Base-by-base conservation (phyloP, 2,797 vertebrate species). In the Silurus aristotelis region DNA sequence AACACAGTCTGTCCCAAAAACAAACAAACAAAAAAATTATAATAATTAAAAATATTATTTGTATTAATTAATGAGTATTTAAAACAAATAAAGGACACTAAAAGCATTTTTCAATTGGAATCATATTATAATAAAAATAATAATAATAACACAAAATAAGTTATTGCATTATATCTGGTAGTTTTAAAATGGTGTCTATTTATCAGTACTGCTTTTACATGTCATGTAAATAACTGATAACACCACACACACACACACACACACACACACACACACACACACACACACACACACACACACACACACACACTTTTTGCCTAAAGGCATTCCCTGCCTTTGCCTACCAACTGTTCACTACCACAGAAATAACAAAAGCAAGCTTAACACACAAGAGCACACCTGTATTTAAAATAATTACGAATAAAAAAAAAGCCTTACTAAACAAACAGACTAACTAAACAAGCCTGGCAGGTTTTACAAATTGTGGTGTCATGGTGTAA, bases 271-370 rank as follows among this genome's bases (percentile, higher is more conserved):
- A 76, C 78, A 20, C 52, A 64, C 63, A 20, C 52, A 67, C 79
- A 20, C 61, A 67, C 67, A n/a, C 31, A 56, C 66, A 38, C n/a
- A 63, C 61, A 85, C 48, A 82, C 31, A 70, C 67, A 52, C 48
- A 82, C 80, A 43, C 43, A 63, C 52, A 86, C 43, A 27, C 48
- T 22, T 68, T 43, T 67, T 58, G 60, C 82, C 82, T 80, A 20
- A 27, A 81, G 76, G 52, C 64, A 78, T 68, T 70, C 19, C 64
- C 22, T 52, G 38, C 66, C 76, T 80, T 83, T 64, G 46, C 61
- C 25, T 67, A 83, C 67, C 60, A 83, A 86, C 71, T 86, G 85
- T 77, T 86, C 67, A 80, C 52, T 70, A 61, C 58, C 68, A 73
- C 1, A n/a, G 12, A 83, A 86, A 80, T 46, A 83, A 83, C 67